phyloP scores from a whole-genome alignment of 2,113 vertebrate species.

The Python bivittatus region DNA sequence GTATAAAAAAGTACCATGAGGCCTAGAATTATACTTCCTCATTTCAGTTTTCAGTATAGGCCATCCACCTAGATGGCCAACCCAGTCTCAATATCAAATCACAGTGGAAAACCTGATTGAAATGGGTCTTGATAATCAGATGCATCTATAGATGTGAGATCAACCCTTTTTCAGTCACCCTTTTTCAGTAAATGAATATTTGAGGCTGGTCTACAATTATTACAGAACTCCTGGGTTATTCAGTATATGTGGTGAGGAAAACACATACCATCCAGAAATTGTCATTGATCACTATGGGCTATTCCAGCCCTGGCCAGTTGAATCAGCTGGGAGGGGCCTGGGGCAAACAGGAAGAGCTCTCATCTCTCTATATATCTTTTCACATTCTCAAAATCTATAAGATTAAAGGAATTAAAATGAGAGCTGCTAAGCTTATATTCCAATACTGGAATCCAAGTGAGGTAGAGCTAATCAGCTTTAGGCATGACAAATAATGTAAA shows the following conservation, averaged over 20 bases:
- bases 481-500: neutral
- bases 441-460: neutral
- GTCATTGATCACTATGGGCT: neutral
- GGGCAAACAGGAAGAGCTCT: neutral
- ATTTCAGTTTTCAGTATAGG: neutral
- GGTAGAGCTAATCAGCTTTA: neutral
- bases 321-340: neutral
- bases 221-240: neutral
- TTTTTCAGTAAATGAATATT: neutral
- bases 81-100: neutral
- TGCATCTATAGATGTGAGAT: neutral
- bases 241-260: neutral
- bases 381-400: neutral
- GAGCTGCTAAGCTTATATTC: neutral
- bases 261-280: neutral
- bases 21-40: neutral
- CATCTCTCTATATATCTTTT: neutral
- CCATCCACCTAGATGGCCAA: neutral
- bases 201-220: neutral
- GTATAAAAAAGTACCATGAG: neutral
- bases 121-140: neutral
- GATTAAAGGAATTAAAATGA: neutral
- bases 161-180: neutral
- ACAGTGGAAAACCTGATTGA: neutral
- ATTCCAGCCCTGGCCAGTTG: neutral